Evolutionary conservation across 1,140 invertebrate species (phyloP).

Genomic region (Procambarus virginalis): DNA sequence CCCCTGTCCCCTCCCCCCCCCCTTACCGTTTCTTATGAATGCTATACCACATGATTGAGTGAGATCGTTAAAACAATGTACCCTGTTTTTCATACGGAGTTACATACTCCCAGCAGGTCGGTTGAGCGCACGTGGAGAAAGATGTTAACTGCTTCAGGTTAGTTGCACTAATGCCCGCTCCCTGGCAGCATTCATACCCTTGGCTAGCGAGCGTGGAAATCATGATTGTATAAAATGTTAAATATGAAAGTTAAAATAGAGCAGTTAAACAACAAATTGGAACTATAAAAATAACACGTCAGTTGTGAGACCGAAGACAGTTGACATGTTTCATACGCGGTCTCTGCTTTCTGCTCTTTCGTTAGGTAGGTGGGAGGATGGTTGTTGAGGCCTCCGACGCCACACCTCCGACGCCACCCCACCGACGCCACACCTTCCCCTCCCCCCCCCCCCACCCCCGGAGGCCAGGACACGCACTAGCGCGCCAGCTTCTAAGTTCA

Average conservation of each 20-base stretch:
- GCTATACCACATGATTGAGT: constrained; percentile 38
- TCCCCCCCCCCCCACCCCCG: neutral
- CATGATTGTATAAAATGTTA: too few relatives aligned
- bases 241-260: too few relatives aligned
- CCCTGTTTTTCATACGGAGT: constrained; percentile 51
- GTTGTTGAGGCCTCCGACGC: neutral
- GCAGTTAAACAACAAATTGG: too few relatives aligned
- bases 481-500: constrained; percentile 62
- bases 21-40: constrained; percentile 36
- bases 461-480: constrained; percentile 46
- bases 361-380: constrained; percentile 10
- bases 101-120: neutral
- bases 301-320: neutral
- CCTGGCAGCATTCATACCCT: neutral
- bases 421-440: neutral
- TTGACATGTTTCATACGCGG: neutral
- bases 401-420: neutral
- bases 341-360: constrained; percentile 19
- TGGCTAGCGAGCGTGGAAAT: too few relatives aligned
- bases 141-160: constrained; percentile 17
- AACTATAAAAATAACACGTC: neutral
- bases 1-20: too few relatives aligned
- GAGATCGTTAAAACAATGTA: constrained; percentile 55
- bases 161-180: neutral
- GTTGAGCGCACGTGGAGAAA: constrained; percentile 19